Conservation (phyloP, 2,113 vertebrate species). For the Pimephales promelas region DNA sequence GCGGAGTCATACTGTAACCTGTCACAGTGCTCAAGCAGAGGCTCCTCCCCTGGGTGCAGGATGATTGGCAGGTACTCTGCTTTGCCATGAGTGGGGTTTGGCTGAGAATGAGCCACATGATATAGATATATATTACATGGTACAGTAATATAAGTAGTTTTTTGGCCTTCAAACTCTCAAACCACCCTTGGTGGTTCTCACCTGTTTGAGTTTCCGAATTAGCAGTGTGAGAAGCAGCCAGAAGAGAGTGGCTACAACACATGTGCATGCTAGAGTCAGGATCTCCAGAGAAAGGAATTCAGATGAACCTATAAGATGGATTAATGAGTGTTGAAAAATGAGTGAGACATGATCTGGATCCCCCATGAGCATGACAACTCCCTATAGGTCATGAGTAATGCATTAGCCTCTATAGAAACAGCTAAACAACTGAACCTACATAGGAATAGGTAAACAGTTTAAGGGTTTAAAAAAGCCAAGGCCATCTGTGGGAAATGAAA, state of each 20-base stretch:
- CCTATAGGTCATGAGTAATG: not conserved
- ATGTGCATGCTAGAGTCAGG: slow-evolving; percentile 87
- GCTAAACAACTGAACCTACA: slow-evolving; percentile 40
- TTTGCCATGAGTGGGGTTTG: slow-evolving; percentile 76
- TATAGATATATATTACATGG: not conserved
- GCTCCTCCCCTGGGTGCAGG: slow-evolving; percentile 85
- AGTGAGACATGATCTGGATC: not conserved
- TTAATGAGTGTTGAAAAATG: slow-evolving; percentile 20
- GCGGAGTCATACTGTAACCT: slow-evolving; percentile 87
- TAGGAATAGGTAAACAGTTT: slow-evolving; percentile 81
- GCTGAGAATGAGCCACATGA: slow-evolving; percentile 68
- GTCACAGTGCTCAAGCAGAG: slow-evolving; percentile 85
- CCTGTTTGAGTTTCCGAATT: slow-evolving; percentile 88
- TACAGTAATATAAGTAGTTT: not conserved
- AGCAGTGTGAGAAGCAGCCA: slow-evolving; percentile 92
- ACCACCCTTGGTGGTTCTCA: slow-evolving; percentile 46
- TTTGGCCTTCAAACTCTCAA: not conserved
- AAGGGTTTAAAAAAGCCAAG: slow-evolving; percentile 71
- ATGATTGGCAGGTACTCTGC: slow-evolving; percentile 90
- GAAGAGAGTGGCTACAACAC: slow-evolving; percentile 87
- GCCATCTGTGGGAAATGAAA: slow-evolving; percentile 88
- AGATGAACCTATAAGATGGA: slow-evolving; percentile 71
- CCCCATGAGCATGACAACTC: not conserved
- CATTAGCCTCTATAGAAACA: slow-evolving; percentile 1
- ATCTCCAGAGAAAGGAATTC: slow-evolving; percentile 87